phyloP scores from a whole-genome alignment of 2,888 invertebrate species.

The Junonia oenone region DNA sequence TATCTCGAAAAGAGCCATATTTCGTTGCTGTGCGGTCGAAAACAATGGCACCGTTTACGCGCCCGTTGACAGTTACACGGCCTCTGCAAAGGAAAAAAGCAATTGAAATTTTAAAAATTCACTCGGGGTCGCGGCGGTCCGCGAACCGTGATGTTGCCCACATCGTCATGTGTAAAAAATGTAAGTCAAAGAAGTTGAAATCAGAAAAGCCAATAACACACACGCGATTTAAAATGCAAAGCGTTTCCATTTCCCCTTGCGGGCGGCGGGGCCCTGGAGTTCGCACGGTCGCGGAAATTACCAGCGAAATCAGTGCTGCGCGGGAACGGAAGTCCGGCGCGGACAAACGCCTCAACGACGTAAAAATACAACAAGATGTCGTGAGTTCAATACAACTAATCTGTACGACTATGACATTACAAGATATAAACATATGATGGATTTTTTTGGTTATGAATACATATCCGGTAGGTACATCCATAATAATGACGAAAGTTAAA shows the following conservation, averaged over 20 bases:
- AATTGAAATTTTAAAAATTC: conserved; percentile 34
- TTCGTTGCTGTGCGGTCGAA: conserved; percentile 94
- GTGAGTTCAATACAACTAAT: neutral
- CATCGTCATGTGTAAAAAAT: conserved; percentile 16
- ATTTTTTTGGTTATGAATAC: neutral
- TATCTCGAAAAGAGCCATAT: conserved; percentile 98
- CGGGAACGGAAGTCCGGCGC: conserved; percentile 42
- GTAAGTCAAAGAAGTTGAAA: conserved; percentile 29
- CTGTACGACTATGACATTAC: neutral
- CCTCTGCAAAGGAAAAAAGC: conserved; percentile 80
- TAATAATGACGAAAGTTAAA: too few relatives aligned
- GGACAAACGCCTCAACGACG: conserved; percentile 38
- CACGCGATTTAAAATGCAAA: conserved; percentile 57
- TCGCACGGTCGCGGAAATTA: conserved; percentile 59
- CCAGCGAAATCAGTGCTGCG: conserved; percentile 52
- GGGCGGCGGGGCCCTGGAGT: conserved; percentile 44
- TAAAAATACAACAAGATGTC: conserved; percentile 30
- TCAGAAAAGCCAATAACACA: conserved; percentile 44
- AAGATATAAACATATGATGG: too few relatives aligned
- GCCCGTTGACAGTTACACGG: conserved; percentile 96
- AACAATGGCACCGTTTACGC: conserved; percentile 94
- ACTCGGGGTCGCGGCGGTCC: too few relatives aligned
- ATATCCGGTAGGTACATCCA: too few relatives aligned
- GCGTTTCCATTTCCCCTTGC: conserved; percentile 59
- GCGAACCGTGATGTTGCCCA: neutral